Conservation (phyloP, 2,888 invertebrate genomes). For the Acheta domesticus region DNA sequence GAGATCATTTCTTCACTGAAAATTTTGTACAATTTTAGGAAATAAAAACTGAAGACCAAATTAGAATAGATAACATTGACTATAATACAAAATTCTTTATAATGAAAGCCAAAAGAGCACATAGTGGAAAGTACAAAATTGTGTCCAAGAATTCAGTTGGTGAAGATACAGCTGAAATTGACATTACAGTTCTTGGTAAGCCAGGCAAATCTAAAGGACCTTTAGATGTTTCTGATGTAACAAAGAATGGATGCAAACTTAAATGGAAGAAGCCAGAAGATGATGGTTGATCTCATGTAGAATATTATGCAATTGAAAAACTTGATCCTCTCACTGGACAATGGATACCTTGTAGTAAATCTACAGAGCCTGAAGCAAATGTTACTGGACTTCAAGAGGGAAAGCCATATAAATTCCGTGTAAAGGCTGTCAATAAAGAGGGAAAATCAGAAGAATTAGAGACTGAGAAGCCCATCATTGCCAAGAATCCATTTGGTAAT, state of each 20-base stretch:
- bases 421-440: conserved; percentile 96
- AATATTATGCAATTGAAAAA: conserved; percentile 94
- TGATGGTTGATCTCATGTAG: conserved; percentile 91
- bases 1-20: background rate
- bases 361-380: conserved; percentile 80
- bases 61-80: conserved; percentile 78
- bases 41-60: conserved; percentile 45
- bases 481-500: conserved; percentile 96
- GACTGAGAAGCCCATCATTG: conserved; percentile 88
- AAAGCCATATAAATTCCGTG: conserved; percentile 97
- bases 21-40: conserved; percentile 41
- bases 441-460: conserved; percentile 96
- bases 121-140: conserved; percentile 84
- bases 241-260: conserved; percentile 86
- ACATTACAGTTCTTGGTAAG: conserved; percentile 73
- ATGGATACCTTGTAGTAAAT: conserved; percentile 89
- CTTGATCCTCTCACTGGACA: conserved; percentile 86
- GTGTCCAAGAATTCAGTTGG: conserved; percentile 90
- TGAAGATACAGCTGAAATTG: conserved; percentile 85
- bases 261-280: conserved; percentile 93
- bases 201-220: conserved; percentile 65
- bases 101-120: conserved; percentile 72
- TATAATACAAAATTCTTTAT: conserved; percentile 89
- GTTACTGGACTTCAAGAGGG: conserved; percentile 83
- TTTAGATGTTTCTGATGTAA: conserved; percentile 80